Evolutionary conservation across 2,888 invertebrate genomes (phyloP), one percentile per base, ranked within the genome.

Genomic region (Drosophila affinis): DNA sequence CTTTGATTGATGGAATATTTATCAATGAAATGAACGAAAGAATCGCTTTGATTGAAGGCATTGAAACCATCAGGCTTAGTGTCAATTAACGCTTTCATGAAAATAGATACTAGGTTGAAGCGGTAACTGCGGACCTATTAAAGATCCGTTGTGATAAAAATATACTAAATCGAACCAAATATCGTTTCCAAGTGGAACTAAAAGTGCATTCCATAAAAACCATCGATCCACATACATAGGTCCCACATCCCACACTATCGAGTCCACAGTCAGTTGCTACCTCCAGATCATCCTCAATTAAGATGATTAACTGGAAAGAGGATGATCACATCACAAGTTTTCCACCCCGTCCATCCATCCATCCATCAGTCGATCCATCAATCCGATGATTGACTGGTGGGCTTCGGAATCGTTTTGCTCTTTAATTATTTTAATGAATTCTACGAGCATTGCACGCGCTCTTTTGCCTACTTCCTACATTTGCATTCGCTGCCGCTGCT

Each of bases 371-470:
- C 32, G 32, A 14, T 14, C 2, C 39, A 39, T 39, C 39, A 39
- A 39, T 39, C 14, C 6, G 39, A 14, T 14, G n/a, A 39, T 39
- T 14, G n/a, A 39, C 39, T 39, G 39, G 2, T n/a, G 14, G 7
- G n/a, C 3, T 39, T n/a, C 39, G 39, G 52, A 59, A 34, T 67
- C 48, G 48, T 51, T 51, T 24, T 29, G 51, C 27, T 14, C 44
- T 44, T 72, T 72, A 58, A 54, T 72, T 72, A 72, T 69, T 68
- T 29, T 54, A 72, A 71, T 71, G 45, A 71, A 72, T 72, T 72
- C 72, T 57, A 57, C 32, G 69, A 51, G 44, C 61, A 61, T 61
- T 54, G 65, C 48, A 60, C 52, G 18, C 29, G 52, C 29, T 14
- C 18, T 45, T 45, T 51, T 39, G 69, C 58, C 18, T 59, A 47